Evolutionary conservation across 2,888 invertebrate species (phyloP).

Genomic region (Desoria tigrina): DNA sequence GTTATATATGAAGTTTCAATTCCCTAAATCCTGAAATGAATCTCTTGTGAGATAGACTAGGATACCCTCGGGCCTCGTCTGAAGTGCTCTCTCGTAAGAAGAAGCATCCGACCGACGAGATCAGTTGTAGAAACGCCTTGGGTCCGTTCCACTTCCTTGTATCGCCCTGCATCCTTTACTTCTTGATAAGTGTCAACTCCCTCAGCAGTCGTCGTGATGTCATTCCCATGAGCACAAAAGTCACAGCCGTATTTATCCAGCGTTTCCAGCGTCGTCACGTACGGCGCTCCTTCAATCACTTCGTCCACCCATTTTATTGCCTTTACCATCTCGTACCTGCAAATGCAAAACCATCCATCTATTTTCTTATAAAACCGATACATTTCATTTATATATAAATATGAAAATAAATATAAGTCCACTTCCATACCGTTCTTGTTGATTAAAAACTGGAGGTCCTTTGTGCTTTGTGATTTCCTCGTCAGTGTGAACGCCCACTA

Average conservation of each 20-base stretch:
- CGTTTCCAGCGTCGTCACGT: conserved; percentile 94
- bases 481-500: conserved; percentile 96
- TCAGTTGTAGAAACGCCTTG: conserved; percentile 98
- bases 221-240: conserved; percentile 99
- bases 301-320: conserved; percentile 99
- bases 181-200: conserved; percentile 92
- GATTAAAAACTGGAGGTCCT: conserved; percentile 95
- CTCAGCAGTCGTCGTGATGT: conserved; percentile 95
- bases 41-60: too few species aligned
- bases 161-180: conserved; percentile 87
- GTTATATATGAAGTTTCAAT: background rate
- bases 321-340: conserved; percentile 91
- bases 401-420: background rate
- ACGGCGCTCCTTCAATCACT: conserved; percentile 96
- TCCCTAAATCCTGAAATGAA: too few species aligned
- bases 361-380: too few species aligned
- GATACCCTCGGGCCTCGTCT: conserved; percentile 41
- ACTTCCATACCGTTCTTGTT: conserved; percentile 69
- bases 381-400: background rate
- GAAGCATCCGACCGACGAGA: conserved; percentile 90
- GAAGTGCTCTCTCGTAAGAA: conserved; percentile 75
- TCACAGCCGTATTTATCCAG: conserved; percentile 93
- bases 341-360: conserved; percentile 12
- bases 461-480: conserved; percentile 95
- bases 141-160: conserved; percentile 73